A percentile compares a stretch with the other conserved stretches of the same genome.
These are phyloP conservation scores for Mormyrus iriodes DNA, from an alignment of 2,113 vertebrate genomes.

Conservation along the genomic window DNA sequence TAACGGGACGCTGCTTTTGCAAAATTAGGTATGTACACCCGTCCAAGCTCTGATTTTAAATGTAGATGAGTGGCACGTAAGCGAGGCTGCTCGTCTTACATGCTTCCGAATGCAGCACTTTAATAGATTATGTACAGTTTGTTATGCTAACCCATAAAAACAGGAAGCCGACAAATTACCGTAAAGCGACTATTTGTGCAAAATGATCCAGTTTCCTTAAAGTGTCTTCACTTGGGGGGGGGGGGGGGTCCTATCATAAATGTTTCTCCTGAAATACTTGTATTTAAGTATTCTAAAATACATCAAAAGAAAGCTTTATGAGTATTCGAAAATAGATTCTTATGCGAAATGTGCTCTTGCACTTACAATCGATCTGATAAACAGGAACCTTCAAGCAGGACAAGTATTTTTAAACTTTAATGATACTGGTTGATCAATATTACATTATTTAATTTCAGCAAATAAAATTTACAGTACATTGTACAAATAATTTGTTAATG, in stretches of 20 bases:
- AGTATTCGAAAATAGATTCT: background rate
- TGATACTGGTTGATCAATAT: conserved; percentile 1
- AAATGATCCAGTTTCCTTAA: background rate
- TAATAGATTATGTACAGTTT: background rate
- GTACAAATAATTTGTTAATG: conserved; percentile 13
- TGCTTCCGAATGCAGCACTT: background rate
- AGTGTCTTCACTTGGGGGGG: background rate
- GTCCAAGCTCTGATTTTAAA: background rate
- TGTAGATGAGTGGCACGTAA: background rate
- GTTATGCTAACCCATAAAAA: background rate
- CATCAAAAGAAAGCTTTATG: background rate
- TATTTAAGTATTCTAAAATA: conserved; percentile 1
- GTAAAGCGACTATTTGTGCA: background rate
- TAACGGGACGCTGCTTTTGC: background rate
- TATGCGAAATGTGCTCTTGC: background rate
- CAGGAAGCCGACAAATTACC: too few species aligned
- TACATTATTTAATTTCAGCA: conserved; percentile 12
- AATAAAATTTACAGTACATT: conserved; percentile 12
- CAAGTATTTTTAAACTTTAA: background rate
- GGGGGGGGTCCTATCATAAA: background rate
- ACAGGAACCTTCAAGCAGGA: conserved; percentile 1
- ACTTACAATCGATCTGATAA: background rate
- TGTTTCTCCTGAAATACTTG: background rate
- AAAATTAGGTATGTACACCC: background rate
- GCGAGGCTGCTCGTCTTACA: background rate